phyloP scores from a whole-genome alignment of 2,888 invertebrate species.

The Hypselothyrea guttata region DNA sequence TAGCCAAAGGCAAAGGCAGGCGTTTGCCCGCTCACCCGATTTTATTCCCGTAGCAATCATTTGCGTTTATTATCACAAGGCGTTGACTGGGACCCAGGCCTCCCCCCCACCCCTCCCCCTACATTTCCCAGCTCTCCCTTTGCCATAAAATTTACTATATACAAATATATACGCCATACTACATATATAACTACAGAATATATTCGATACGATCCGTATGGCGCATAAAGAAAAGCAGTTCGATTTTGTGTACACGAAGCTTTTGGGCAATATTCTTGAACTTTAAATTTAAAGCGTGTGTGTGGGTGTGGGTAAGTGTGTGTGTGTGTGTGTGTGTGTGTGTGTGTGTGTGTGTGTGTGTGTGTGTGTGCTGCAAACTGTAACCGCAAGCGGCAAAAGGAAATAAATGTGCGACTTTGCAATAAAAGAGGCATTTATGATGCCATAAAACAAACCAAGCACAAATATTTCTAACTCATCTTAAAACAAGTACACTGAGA shows the following conservation, averaged over 20 bases:
- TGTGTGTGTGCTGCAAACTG: constrained; percentile 44
- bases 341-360: neutral
- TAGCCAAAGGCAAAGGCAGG: constrained; percentile 38
- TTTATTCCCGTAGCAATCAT: constrained; percentile 72
- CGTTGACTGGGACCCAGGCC: constrained; percentile 37
- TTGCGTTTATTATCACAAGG: constrained; percentile 71
- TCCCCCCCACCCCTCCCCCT: neutral
- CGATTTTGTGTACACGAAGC: constrained; percentile 53
- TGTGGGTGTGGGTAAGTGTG: too few relatives aligned
- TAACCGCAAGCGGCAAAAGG: constrained; percentile 64
- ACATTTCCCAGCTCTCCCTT: too few relatives aligned
- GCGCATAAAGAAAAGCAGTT: constrained; percentile 60
- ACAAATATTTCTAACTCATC: constrained; percentile 69
- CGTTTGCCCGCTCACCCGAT: constrained; percentile 50
- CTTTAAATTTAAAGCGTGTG: constrained; percentile 46
- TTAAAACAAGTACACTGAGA: constrained; percentile 56
- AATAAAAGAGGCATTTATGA: constrained; percentile 75
- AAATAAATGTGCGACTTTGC: constrained; percentile 73
- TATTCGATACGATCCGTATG: constrained; percentile 32
- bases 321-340: neutral
- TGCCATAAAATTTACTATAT: constrained; percentile 27
- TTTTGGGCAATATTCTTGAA: constrained; percentile 55
- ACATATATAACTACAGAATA: constrained; percentile 23
- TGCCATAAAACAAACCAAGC: constrained; percentile 73
- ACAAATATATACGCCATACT: constrained; percentile 1